Percentiles rank a stretch among this genome's conserved stretches.
Conservation (phyloP, 2,888 invertebrate genomes). For the Chloromyia formosa region DNA sequence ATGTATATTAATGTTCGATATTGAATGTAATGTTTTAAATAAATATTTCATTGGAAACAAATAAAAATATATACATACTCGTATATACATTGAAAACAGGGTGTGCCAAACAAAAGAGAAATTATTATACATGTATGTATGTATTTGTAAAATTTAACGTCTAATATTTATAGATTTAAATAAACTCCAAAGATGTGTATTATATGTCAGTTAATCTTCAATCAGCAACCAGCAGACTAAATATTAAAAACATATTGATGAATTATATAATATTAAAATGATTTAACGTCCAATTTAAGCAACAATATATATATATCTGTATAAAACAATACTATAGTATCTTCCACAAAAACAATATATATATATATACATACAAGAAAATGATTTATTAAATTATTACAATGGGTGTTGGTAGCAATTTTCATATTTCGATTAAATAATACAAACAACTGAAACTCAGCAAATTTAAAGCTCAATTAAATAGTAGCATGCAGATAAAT, state of each 20-base stretch:
- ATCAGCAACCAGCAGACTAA: slow-evolving; percentile 21
- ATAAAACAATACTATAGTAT: too few relatives aligned
- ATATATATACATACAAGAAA: too few relatives aligned
- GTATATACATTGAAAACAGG: slow-evolving; percentile 31
- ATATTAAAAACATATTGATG: not conserved
- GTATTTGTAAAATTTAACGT: not conserved
- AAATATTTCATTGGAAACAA: not conserved
- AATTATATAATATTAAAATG: too few relatives aligned
- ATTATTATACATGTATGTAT: slow-evolving; percentile 16
- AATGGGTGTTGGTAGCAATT: too few relatives aligned
- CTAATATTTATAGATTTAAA: not conserved
- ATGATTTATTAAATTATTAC: too few relatives aligned
- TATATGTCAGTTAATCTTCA: slow-evolving; percentile 29
- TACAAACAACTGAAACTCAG: too few relatives aligned
- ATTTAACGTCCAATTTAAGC: too few relatives aligned
- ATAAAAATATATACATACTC: not conserved
- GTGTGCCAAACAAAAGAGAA: slow-evolving; percentile 39
- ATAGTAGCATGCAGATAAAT: too few relatives aligned
- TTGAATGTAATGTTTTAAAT: not conserved
- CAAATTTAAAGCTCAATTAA: too few relatives aligned
- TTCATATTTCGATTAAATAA: too few relatives aligned
- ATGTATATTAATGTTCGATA: not conserved
- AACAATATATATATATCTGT: too few relatives aligned
- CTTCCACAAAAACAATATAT: too few relatives aligned
- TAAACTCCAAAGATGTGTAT: not conserved